phyloP scores from a whole-genome alignment of 2,113 vertebrate genomes.

The Hypomesus transpacificus region DNA sequence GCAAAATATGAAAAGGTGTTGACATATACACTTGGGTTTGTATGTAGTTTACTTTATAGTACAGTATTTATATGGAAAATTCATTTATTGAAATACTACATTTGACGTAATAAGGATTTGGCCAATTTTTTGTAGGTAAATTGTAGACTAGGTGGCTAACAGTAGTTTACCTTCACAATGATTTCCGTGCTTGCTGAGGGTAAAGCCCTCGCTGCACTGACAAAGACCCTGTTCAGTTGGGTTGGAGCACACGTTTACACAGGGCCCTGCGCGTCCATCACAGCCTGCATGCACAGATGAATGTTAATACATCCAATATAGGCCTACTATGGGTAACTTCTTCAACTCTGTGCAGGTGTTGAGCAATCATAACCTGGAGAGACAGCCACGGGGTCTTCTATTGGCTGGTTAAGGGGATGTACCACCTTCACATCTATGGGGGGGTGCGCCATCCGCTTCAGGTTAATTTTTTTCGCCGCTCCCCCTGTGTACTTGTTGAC shows the following conservation, averaged over 20 bases:
- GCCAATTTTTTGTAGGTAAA: too few species aligned
- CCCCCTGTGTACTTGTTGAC: conserved; percentile 81
- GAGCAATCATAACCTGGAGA: conserved; percentile 48
- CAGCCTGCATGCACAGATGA: conserved; percentile 52
- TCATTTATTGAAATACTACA: too few species aligned
- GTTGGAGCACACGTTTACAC: conserved; percentile 67
- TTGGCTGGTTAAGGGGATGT: conserved; percentile 75
- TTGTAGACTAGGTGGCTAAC: too few species aligned
- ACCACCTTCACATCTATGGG: conserved; percentile 76
- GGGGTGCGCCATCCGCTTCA: conserved; percentile 59
- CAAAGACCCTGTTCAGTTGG: conserved; percentile 58
- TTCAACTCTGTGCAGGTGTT: neutral
- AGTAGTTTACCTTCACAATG: conserved; percentile 82
- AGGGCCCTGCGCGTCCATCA: conserved; percentile 58
- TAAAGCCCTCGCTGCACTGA: conserved; percentile 78
- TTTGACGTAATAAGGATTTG: too few species aligned
- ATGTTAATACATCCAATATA: neutral
- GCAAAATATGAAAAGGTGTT: neutral
- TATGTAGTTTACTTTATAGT: too few species aligned
- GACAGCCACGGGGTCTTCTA: conserved; percentile 24
- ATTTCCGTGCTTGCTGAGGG: conserved; percentile 73
- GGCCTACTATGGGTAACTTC: neutral
- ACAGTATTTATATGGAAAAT: too few species aligned
- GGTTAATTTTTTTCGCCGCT: conserved; percentile 67
- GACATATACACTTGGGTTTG: neutral